These are phyloP conservation scores for Oncopodura yosiiana DNA, from an alignment of 1,140 invertebrate species.

Conservation along the genomic window DNA sequence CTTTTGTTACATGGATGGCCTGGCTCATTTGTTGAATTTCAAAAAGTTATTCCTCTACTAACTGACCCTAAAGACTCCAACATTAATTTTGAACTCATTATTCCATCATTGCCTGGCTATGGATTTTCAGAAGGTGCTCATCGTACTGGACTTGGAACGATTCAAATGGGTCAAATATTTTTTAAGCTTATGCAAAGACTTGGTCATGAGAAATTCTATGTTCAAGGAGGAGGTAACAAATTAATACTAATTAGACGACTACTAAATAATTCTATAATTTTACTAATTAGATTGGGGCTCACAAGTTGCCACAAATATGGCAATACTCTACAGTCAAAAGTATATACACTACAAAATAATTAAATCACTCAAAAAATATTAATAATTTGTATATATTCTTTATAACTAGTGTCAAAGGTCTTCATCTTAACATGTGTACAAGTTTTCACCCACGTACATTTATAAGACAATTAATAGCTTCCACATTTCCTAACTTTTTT, in stretches of 20 bases:
- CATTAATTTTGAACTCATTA: slow-evolving; percentile 40
- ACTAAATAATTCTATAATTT: too few species aligned
- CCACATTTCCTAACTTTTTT: slow-evolving; percentile 34
- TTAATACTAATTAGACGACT: too few species aligned
- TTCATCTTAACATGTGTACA: slow-evolving; percentile 41
- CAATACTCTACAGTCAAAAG: slow-evolving; percentile 41
- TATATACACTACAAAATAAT: too few species aligned
- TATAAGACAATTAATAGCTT: slow-evolving; percentile 47
- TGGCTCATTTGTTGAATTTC: slow-evolving; percentile 74
- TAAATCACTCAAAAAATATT: too few species aligned
- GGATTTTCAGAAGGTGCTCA: slow-evolving; percentile 44
- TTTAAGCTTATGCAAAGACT: slow-evolving; percentile 45
- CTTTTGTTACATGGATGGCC: slow-evolving; percentile 83
- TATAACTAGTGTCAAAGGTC: slow-evolving; percentile 40
- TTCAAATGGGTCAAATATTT: slow-evolving; percentile 43
- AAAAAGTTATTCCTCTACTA: slow-evolving; percentile 57
- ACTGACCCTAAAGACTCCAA: slow-evolving; percentile 26
- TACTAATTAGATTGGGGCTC: slow-evolving; percentile 44
- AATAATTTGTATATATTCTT: too few species aligned
- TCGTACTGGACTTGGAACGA: slow-evolving; percentile 35
- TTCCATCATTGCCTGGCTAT: slow-evolving; percentile 48
- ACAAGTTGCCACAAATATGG: slow-evolving; percentile 37
- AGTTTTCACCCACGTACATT: slow-evolving; percentile 23
- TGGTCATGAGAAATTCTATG: slow-evolving; percentile 41
- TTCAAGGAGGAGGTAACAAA: slow-evolving; percentile 49